Evolutionary conservation across 2,797 vertebrate species (phyloP).

Genomic region (Macropus fuliginosus): DNA sequence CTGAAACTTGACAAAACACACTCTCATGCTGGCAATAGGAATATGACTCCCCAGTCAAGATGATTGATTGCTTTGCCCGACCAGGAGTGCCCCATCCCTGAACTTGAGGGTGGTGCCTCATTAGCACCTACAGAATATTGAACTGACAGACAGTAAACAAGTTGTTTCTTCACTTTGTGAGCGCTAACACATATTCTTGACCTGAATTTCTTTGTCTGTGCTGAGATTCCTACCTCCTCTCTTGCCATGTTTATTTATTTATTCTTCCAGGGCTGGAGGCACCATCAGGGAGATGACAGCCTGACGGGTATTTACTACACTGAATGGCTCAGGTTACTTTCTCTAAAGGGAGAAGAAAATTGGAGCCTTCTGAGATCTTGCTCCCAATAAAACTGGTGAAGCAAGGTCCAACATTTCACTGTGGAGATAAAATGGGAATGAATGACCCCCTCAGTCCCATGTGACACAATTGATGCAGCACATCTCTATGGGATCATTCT

Average conservation of each 20-base stretch:
- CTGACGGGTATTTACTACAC: constrained; percentile 33
- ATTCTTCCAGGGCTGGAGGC: constrained; percentile 57
- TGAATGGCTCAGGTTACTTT: constrained; percentile 57
- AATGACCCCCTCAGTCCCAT: constrained; percentile 71
- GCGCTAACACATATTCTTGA: constrained; percentile 43
- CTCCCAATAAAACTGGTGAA: constrained; percentile 81
- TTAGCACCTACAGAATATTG: background rate
- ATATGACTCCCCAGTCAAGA: background rate
- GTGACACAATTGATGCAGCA: constrained; percentile 73
- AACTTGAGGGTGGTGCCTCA: background rate
- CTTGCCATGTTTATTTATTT: background rate
- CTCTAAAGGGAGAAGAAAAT: constrained; percentile 46
- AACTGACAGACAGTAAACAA: background rate
- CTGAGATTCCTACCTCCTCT: background rate
- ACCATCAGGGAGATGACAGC: constrained; percentile 37
- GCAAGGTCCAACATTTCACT: constrained; percentile 78
- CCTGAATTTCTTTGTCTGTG: constrained; percentile 32
- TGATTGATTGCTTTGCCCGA: background rate
- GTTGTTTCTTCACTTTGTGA: constrained; percentile 51
- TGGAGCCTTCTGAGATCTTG: constrained; percentile 68
- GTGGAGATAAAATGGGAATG: constrained; percentile 77
- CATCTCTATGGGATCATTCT: constrained; percentile 60
- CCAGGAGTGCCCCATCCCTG: background rate
- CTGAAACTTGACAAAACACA: background rate
- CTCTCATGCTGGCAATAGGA: background rate